These are phyloP conservation scores for Acanthoscelides obtectus DNA, from an alignment of 2,888 invertebrate species.

Conservation along the genomic window DNA sequence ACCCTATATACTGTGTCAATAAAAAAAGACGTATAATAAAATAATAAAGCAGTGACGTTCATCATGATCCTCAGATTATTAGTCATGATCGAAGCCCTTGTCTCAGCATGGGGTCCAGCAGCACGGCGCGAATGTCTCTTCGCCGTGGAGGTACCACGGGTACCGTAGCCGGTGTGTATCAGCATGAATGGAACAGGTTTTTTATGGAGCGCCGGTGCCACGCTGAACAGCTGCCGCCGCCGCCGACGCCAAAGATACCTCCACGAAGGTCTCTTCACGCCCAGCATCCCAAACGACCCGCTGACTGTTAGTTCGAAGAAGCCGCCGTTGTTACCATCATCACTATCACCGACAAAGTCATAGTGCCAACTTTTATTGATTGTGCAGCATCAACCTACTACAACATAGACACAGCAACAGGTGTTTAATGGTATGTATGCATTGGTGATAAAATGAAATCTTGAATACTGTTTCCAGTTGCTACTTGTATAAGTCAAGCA, in stretches of 20 bases:
- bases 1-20: too few species aligned
- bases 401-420: neutral
- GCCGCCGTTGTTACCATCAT: neutral
- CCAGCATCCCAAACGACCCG: neutral
- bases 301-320: neutral
- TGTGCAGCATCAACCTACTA: neutral
- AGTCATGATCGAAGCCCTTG: slow-evolving; percentile 7
- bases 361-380: neutral
- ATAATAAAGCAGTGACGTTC: too few species aligned
- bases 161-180: slow-evolving; percentile 42
- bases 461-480: too few species aligned
- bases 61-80: neutral
- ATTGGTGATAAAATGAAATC: too few species aligned
- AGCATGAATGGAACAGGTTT: slow-evolving; percentile 29
- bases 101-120: slow-evolving; percentile 47
- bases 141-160: neutral
- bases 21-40: too few species aligned
- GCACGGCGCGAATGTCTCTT: neutral
- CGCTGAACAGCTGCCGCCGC: neutral
- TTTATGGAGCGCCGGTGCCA: slow-evolving; percentile 5
- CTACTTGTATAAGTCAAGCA: too few species aligned
- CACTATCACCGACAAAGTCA: neutral
- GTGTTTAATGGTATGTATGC: neutral
- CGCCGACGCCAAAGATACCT: neutral
- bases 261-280: neutral